Evolutionary conservation across 2,888 invertebrate species (phyloP), one percentile per base, ranked within the genome.

Genomic region (Notocelia uddmanniana): DNA sequence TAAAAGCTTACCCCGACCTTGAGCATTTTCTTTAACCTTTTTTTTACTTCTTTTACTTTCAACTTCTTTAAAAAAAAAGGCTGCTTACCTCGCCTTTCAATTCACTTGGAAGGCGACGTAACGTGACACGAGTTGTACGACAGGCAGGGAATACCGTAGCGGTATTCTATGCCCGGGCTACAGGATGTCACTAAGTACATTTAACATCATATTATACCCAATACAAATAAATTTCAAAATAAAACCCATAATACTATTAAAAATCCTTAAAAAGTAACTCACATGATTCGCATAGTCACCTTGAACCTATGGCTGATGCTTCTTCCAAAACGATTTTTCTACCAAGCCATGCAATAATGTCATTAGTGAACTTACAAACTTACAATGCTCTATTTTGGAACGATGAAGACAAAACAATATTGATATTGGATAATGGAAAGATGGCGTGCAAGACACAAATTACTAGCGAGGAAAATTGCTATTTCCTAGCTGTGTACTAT

Each of bases 361-460:
- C 91, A 90, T 92, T 92, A 92, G 86, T 82, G 80, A 80, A 83
- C 3, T 5, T 26, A 5, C 5, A 31, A n/a, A n/a, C 83, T 87
- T 86, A 88, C 82, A 79, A 83, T 86, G 82, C 85, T 87, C 81
- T 80, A 88, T 88, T 89, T 84, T 85, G 83, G 85, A 85, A 81
- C 85, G 87, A 90, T 88, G 91, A 90, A 91, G 90, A 91, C 89
- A 86, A 88, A 91, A 89, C 88, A 91, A 90, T 92, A 92, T 92
- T 92, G 91, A 90, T 92, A 91, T 90, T 91, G 85, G 88, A 87
- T 92, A 91, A 92, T 92, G 91, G 90, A 90, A 90, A 91, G 89
- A 90, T 92, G 80, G 91, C 92, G 92, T 92, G 92, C 84, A 82
- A 81, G 80, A 83, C 85, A 87, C 84, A 85, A 87, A 90, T 91